A percentile compares a stretch with the other conserved stretches of the same genome.
These are phyloP conservation scores for Microdon myrmicae DNA, from an alignment of 2,888 invertebrate species.

Conservation along the genomic window DNA sequence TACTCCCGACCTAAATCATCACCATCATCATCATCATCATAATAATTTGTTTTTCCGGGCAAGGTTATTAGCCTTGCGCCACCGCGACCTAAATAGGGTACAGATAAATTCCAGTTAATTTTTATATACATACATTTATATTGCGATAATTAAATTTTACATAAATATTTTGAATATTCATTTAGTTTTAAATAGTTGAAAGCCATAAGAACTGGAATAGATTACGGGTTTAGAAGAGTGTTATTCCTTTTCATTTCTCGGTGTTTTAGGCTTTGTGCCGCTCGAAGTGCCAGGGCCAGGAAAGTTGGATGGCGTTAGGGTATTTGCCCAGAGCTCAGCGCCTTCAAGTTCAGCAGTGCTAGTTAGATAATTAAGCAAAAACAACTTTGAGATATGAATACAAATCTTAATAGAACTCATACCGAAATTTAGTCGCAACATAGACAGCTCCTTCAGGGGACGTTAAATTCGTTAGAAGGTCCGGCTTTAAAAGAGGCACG, in stretches of 20 bases:
- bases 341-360: neutral
- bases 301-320: neutral
- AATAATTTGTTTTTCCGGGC: too few relatives aligned
- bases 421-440: conserved; percentile 77
- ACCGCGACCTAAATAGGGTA: too few relatives aligned
- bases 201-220: too few relatives aligned
- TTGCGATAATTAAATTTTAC: too few relatives aligned
- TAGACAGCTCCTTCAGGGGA: conserved; percentile 75
- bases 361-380: neutral
- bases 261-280: conserved; percentile 57
- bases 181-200: too few relatives aligned
- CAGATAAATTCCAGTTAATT: too few relatives aligned
- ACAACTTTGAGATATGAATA: neutral
- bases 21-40: too few relatives aligned
- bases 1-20: too few relatives aligned
- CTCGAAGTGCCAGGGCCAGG: conserved; percentile 50
- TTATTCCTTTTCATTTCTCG: conserved; percentile 54
- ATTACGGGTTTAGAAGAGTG: too few relatives aligned
- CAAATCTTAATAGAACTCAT: conserved; percentile 16
- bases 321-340: neutral
- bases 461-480: conserved; percentile 72
- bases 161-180: too few relatives aligned
- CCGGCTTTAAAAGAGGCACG: conserved; percentile 70
- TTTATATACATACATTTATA: too few relatives aligned
- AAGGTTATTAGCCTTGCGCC: too few relatives aligned